phyloP scores from a whole-genome alignment of 2,888 invertebrate species.

The Patella pellucida region DNA sequence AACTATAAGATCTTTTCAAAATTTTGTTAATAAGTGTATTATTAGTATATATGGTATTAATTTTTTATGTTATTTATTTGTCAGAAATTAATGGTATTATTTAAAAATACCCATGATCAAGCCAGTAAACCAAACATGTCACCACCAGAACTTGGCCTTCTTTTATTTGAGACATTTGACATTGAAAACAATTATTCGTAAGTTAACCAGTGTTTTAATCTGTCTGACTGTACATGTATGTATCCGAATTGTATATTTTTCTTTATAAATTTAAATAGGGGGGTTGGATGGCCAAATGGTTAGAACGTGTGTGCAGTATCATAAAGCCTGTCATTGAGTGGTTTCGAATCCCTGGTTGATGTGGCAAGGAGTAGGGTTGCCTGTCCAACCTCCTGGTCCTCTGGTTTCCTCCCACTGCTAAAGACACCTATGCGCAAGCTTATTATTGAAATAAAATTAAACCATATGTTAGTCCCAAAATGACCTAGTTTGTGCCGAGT shows the following conservation, averaged over 20 bases:
- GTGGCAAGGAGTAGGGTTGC: too few species aligned
- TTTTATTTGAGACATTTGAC: conserved; percentile 46
- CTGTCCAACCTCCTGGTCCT: too few species aligned
- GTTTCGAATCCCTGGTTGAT: too few species aligned
- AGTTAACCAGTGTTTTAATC: background rate
- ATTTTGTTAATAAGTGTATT: background rate
- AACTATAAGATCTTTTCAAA: background rate
- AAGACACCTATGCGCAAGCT: too few species aligned
- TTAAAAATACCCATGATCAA: conserved; percentile 58
- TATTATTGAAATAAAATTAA: too few species aligned
- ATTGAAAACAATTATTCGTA: conserved; percentile 36
- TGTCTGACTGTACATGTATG: background rate
- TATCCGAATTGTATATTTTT: background rate
- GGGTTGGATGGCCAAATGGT: too few species aligned
- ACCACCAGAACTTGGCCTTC: conserved; percentile 53
- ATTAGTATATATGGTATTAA: background rate
- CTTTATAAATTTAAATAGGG: background rate
- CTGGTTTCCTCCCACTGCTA: too few species aligned
- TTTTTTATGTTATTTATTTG: conserved; percentile 22
- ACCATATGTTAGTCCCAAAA: too few species aligned
- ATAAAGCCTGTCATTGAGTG: too few species aligned
- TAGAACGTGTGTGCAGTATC: too few species aligned
- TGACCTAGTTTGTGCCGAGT: too few species aligned
- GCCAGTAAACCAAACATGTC: conserved; percentile 43
- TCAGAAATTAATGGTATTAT: conserved; percentile 65